phyloP scores from a whole-genome alignment of 2,113 vertebrate genomes.

The Rhineura floridana region DNA sequence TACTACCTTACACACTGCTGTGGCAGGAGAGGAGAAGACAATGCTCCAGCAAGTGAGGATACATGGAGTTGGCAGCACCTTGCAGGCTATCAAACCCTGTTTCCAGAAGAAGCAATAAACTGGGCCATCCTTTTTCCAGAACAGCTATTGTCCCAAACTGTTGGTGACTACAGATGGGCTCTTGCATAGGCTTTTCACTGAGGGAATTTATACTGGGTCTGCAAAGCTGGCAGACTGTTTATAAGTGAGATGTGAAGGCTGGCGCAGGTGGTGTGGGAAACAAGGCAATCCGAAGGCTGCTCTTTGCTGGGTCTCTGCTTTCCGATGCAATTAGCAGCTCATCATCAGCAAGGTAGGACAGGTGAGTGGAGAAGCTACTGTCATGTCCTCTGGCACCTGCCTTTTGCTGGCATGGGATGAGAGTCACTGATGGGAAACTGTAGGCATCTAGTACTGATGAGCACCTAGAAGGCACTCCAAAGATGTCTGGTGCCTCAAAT shows the following conservation, averaged over 20 bases:
- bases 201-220: background rate
- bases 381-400: constrained; percentile 68
- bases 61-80: background rate
- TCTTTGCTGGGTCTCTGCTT: constrained; percentile 51
- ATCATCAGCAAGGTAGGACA: constrained; percentile 67
- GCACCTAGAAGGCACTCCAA: constrained; percentile 58
- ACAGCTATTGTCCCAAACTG: constrained; percentile 41
- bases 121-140: constrained; percentile 39
- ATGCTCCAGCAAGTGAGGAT: background rate
- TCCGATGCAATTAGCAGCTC: constrained; percentile 69
- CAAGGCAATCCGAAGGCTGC: constrained; percentile 60
- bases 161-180: constrained; percentile 19
- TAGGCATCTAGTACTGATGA: constrained; percentile 63
- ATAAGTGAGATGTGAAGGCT: constrained; percentile 72
- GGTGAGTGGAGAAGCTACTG: constrained; percentile 61
- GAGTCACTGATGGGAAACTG: constrained; percentile 77
- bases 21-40: background rate
- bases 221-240: constrained; percentile 30
- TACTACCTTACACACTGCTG: background rate
- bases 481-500: constrained; percentile 70
- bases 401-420: constrained; percentile 83
- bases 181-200: constrained; percentile 1
- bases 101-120: constrained; percentile 21
- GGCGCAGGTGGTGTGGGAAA: constrained; percentile 51
- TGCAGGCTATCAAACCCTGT: background rate